Conservation (phyloP, 2,113 vertebrate genomes). For the Heptranchias perlo region DNA sequence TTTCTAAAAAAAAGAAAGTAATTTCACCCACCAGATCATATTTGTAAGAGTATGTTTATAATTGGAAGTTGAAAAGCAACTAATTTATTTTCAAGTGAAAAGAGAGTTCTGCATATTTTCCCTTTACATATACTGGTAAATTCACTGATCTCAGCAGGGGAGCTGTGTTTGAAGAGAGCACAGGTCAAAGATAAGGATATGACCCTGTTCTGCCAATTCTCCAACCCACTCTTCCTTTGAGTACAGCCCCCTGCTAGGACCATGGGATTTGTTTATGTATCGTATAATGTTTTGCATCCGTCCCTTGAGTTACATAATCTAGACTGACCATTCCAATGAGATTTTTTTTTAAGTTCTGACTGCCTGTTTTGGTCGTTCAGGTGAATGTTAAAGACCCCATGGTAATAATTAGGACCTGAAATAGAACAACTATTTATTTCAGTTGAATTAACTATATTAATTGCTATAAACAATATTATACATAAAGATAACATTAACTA, state of each 20-base stretch:
- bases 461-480: not conserved
- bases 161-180: not conserved
- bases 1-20: not conserved
- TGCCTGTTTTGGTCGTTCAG: not conserved
- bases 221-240: not conserved
- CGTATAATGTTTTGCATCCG: not conserved
- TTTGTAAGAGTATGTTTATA: not conserved
- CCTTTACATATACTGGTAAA: not conserved
- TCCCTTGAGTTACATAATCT: not conserved
- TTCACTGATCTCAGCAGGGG: not conserved
- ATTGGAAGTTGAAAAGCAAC: not conserved
- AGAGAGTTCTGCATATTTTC: not conserved
- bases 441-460: no score
- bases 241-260: not conserved
- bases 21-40: not conserved
- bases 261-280: not conserved
- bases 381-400: not conserved
- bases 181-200: not conserved
- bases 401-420: no score
- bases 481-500: not conserved
- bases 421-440: no score
- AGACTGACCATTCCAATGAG: not conserved
- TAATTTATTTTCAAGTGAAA: not conserved
- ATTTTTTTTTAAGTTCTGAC: not conserved
- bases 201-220: not conserved